A percentile compares a stretch with the other conserved stretches of the same genome.
phyloP scores from a whole-genome alignment of 2,888 invertebrate species.

The Boloria selene region DNA sequence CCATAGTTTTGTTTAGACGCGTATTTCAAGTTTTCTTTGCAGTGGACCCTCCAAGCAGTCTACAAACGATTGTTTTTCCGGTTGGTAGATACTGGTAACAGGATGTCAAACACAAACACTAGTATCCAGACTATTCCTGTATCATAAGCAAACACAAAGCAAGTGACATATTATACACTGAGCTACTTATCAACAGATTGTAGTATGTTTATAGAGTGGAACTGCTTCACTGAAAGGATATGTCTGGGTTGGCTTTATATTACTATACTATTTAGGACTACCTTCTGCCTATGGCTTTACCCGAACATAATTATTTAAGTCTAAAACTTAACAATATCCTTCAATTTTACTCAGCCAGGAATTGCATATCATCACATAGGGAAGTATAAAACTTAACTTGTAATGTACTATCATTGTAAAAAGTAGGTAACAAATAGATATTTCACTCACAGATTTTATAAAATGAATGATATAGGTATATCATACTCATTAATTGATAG shows the following conservation, averaged over 20 bases:
- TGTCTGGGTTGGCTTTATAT: conserved; percentile 15
- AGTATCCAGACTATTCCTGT: conserved; percentile 1
- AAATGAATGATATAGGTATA: no score
- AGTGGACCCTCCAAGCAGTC: neutral
- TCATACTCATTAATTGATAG: no score
- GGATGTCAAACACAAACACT: neutral
- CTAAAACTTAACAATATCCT: no score
- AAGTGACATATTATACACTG: conserved; percentile 21
- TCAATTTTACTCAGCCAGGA: no score
- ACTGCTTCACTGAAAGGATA: conserved; percentile 11
- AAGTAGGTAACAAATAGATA: no score
- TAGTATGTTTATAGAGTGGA: conserved; percentile 16
- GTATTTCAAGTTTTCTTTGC: neutral
- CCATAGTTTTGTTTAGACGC: no score
- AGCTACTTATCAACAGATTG: neutral
- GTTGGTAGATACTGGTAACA: neutral
- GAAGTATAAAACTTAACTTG: no score
- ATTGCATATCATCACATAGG: no score
- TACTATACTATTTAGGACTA: conserved; percentile 11
- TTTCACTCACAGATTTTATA: no score
- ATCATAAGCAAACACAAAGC: conserved; percentile 13
- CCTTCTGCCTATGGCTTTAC: neutral
- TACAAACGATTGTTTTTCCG: neutral
- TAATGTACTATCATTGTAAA: no score
- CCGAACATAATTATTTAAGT: no score